Percentiles rank a stretch among this genome's conserved stretches.
These are phyloP conservation scores for Rhegmatorhina hoffmannsi DNA, from an alignment of 2,113 vertebrate species.

Conservation along the genomic window DNA sequence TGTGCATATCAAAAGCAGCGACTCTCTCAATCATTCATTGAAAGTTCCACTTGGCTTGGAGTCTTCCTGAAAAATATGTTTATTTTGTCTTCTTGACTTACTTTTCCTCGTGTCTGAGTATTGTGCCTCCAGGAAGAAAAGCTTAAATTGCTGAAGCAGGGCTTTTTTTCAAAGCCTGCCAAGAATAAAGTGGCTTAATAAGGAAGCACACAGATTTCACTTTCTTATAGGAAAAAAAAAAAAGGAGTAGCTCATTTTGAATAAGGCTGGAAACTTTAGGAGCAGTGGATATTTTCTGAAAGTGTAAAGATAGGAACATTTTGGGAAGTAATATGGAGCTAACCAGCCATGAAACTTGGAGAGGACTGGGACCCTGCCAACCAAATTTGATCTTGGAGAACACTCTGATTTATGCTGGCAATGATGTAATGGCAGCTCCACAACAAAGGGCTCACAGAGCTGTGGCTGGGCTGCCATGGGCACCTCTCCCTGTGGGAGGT, in stretches of 20 bases:
- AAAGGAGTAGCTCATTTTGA: neutral
- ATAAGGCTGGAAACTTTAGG: constrained; percentile 25
- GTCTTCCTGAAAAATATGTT: constrained; percentile 73
- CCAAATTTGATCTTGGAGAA: neutral
- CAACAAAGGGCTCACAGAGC: neutral
- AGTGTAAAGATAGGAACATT: neutral
- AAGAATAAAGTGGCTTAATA: constrained; percentile 78
- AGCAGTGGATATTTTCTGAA: neutral
- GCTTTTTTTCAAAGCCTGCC: constrained; percentile 71
- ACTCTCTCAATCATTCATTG: constrained; percentile 48
- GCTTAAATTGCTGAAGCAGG: constrained; percentile 67
- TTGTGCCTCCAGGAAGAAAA: constrained; percentile 82
- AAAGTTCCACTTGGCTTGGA: constrained; percentile 68
- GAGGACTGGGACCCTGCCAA: neutral
- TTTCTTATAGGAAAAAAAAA: constrained; percentile 19
- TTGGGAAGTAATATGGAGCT: neutral
- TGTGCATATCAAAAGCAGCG: constrained; percentile 46
- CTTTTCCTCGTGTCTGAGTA: constrained; percentile 78
- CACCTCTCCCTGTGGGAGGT: neutral
- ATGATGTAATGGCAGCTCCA: neutral
- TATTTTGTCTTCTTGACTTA: constrained; percentile 83
- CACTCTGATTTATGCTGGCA: neutral
- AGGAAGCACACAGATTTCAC: constrained; percentile 59
- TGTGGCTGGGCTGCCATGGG: neutral
- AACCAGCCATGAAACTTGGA: neutral